Evolutionary conservation across 2,888 invertebrate genomes (phyloP).

Genomic region (Nomada fabriciana): DNA sequence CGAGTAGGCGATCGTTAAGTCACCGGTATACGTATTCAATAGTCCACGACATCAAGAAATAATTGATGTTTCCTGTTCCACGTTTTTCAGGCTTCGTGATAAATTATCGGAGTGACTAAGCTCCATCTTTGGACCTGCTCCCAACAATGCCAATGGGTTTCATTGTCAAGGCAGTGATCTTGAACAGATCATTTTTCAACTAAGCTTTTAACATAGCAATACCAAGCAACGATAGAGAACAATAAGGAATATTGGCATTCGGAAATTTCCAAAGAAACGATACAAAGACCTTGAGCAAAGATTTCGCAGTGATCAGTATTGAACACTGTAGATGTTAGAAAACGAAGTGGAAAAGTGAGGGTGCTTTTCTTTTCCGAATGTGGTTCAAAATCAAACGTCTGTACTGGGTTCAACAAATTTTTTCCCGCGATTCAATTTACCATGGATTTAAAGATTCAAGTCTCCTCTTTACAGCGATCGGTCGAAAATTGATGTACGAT

Average conservation of each 20-base stretch:
- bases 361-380: no score
- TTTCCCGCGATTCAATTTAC: no score
- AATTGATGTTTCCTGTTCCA: slow-evolving; percentile 28
- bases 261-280: background rate
- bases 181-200: slow-evolving; percentile 43
- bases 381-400: no score
- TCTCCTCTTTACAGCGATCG: no score
- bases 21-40: slow-evolving; percentile 25
- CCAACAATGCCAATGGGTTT: slow-evolving; percentile 21
- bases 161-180: slow-evolving; percentile 47
- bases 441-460: no score
- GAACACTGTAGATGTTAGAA: no score
- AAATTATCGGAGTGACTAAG: slow-evolving; percentile 37
- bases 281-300: slow-evolving; percentile 8
- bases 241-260: background rate
- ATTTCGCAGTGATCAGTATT: background rate
- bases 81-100: slow-evolving; percentile 10
- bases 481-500: no score
- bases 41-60: background rate
- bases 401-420: no score
- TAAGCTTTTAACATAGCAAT: background rate
- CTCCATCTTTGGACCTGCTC: slow-evolving; percentile 18
- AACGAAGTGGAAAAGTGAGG: no score
- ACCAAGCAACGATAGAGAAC: background rate
- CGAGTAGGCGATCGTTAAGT: background rate